Conservation (phyloP, 2,888 invertebrate genomes). For the Eilema sororculum region DNA sequence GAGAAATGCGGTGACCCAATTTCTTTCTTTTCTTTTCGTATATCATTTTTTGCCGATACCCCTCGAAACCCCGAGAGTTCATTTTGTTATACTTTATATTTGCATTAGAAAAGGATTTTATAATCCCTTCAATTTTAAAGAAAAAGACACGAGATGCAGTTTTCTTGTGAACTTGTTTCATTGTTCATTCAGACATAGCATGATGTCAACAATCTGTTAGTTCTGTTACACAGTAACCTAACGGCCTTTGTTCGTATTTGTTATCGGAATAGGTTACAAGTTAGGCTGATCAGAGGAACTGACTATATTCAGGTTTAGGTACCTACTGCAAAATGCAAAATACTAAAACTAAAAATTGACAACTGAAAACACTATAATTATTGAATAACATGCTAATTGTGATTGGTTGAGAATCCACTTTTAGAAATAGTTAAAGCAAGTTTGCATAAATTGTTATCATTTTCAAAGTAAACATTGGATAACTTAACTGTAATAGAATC, state of each 20-base stretch:
- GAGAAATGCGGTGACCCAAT: too few species aligned
- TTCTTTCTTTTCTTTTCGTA: too few species aligned
- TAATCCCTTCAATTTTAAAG: neutral
- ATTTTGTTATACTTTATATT: too few species aligned
- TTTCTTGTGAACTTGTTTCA: neutral
- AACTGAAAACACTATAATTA: too few species aligned
- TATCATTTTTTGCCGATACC: too few species aligned
- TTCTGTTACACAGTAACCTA: neutral
- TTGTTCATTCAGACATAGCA: neutral
- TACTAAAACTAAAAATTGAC: too few species aligned
- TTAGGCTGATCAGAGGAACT: neutral
- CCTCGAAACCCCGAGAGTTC: too few species aligned
- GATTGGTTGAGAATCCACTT: neutral
- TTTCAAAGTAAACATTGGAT: neutral
- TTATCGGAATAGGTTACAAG: neutral
- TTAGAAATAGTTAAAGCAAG: too few species aligned
- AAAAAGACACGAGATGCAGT: neutral
- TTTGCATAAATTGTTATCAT: neutral
- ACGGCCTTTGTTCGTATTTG: neutral
- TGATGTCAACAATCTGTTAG: neutral
- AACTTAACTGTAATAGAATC: conserved; percentile 11
- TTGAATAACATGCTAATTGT: neutral
- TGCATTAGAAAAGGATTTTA: neutral
- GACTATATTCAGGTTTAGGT: too few species aligned
- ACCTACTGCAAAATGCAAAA: too few species aligned